Conservation (phyloP, 2,113 vertebrate genomes). For the Taurulus bubalis region DNA sequence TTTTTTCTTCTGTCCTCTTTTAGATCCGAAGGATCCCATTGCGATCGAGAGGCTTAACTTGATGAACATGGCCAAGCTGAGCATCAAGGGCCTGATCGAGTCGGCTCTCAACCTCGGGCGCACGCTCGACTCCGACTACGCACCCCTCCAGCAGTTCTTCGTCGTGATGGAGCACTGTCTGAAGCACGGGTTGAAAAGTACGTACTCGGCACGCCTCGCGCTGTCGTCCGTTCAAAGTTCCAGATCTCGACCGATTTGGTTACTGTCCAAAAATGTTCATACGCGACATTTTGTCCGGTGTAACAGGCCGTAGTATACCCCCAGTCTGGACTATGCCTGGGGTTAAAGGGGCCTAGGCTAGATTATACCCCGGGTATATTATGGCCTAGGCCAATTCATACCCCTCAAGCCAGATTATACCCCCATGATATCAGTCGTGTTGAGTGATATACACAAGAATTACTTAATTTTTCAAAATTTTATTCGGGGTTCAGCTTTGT, state of each 20-base stretch:
- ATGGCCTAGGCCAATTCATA: no score
- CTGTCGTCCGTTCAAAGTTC: background rate
- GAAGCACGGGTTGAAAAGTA: slow-evolving; percentile 97
- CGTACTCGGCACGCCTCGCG: background rate
- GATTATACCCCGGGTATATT: no score
- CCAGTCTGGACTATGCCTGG: no score
- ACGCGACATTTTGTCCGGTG: background rate
- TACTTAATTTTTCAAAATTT: no score
- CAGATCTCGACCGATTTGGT: background rate
- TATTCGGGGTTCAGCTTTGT: no score
- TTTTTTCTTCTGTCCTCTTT: background rate
- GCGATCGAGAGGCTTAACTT: slow-evolving; percentile 98
- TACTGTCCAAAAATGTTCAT: background rate
- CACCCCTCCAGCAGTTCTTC: slow-evolving; percentile 98
- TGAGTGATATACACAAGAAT: no score
- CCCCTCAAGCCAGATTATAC: no score
- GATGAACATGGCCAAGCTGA: slow-evolving; percentile 99
- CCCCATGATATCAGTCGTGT: no score
- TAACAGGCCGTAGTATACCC: no score
- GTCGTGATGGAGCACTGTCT: slow-evolving; percentile 99
- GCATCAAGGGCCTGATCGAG: slow-evolving; percentile 98
- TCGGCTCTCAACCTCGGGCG: slow-evolving; percentile 96
- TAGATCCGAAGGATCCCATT: slow-evolving; percentile 98
- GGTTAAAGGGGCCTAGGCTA: no score
- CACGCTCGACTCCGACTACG: slow-evolving; percentile 96